Base-by-base conservation (phyloP, 2,797 vertebrate genomes). In the Microhierax caerulescens region DNA sequence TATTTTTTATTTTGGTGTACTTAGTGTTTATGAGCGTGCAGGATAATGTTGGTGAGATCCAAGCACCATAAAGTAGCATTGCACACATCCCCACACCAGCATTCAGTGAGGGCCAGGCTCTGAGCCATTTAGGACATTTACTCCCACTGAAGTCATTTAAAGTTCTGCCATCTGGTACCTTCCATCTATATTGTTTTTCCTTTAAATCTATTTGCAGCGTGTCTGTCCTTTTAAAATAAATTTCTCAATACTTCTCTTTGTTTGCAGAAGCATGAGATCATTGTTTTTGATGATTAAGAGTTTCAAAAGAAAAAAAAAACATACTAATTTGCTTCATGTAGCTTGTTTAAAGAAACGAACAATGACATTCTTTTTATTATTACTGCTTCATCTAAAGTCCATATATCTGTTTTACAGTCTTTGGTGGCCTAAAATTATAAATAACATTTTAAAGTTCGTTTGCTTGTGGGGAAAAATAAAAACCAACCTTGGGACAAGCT, bases 191-290 rank as follows among this genome's bases (percentile, higher is more conserved):
- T 75, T 79, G 32, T 30, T 95, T 88, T 91, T 59, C 34, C 30
- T 83, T 91, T 91, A 83, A 81, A 84, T 78, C 57, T 83, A 8
- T 83, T 92, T 74, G 37, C 37, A 81, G 61, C 1, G 1, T 74
- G 25, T 82, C 68, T 85, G 34, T 85, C 61, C 73, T 90, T 95
- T 81, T 54, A 65, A 93, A 92, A 94, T 47, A 65, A 73, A 84
- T 65, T 85, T 90, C 85, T 94, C 54, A 59, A 20, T 72, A 60
- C 24, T 93, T 50, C 13, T 93, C 59, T 91, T 80, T 94, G 79
- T 85, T 94, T 93, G 88, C 73, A 88, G 82, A 94, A 81, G 69
- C 45, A 90, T 78, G 76, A 95, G 87, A 51, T 95, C 85, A 81
- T 83, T 93, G 84, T 27, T 91, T 95, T 93, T 93, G 41, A 94